Evolutionary conservation across 2,113 vertebrate species (phyloP).

Genomic region (Alligator mississippiensis): DNA sequence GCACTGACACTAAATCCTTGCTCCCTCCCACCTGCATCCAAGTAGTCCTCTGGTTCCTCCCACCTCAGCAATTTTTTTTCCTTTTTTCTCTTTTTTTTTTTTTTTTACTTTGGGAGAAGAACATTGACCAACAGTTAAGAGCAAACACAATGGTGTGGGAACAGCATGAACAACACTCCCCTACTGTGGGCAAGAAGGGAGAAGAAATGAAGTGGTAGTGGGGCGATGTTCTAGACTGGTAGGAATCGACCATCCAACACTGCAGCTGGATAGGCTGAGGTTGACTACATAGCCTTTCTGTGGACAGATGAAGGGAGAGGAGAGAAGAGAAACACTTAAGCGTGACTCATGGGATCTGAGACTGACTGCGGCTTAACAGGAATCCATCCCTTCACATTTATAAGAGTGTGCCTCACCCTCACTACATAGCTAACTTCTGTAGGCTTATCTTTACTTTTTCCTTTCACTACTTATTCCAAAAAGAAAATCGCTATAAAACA

Average conservation of each 20-base stretch:
- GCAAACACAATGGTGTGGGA: not conserved
- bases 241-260: not conserved
- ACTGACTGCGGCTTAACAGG: conserved; percentile 38
- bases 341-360: conserved; percentile 53
- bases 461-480: not conserved
- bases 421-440: not conserved
- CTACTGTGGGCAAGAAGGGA: not conserved
- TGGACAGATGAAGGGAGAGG: conserved; percentile 26
- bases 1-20: not conserved
- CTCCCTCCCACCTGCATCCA: not conserved
- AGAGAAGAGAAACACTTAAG: conserved; percentile 37
- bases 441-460: not conserved
- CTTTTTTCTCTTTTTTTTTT: not conserved
- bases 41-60: not conserved
- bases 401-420: conserved; percentile 34
- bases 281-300: not conserved
- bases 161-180: not conserved
- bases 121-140: not conserved
- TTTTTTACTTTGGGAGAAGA: not conserved
- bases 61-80: not conserved
- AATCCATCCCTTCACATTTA: conserved; percentile 54
- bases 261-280: conserved; percentile 1
- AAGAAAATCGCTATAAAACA: not conserved
- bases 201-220: not conserved
- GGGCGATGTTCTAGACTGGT: not conserved